Evolutionary conservation across 2,888 invertebrate genomes (phyloP), one percentile per base, ranked within the genome.

Genomic region (Gryllus longicercus): DNA sequence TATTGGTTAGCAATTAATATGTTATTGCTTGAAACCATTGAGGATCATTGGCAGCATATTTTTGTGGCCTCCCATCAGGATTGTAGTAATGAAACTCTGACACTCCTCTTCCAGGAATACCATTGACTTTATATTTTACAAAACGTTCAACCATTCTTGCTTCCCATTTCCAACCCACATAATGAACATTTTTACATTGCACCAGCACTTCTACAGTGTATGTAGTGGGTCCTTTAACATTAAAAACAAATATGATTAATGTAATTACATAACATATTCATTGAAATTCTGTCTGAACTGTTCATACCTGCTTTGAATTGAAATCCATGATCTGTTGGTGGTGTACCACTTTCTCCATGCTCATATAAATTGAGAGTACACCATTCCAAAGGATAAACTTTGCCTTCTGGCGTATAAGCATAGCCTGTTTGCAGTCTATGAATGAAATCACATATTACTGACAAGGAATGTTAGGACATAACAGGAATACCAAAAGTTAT

Each of bases 1-100:
- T 38, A 5, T 38, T 38, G 38, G 8, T 38, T n/a, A 11, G n/a
- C 51, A 18, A 1, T 79, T 75, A 12, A 12, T 75, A 51, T 18
- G 12, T 76, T 88, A 89, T 85, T 84, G 88, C 86, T 83, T 88
- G 85, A 86, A 88, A 91, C 91, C 91, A 91, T 81, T 89, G 88
- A 0, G 91, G 91, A 85, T 91, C 91, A 38, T 85, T 84, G 12
- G 84, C 84, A 12, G 88, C 85, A 0, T 85, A 87, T 12, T 84
- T 82, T 50, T 88, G 88, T 0, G 92, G 91, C 2, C 92, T 86
- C 0, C 92, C 92, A 12, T 86, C 88, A 14, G 85, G 86, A 85
- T 91, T 89, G 77, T 90, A 87, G 86, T 94, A 94, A 84, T 94
- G 90, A 88, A 93, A 93, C 86, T 94, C 94, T 0, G 92, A 91